Evolutionary conservation across 2,888 invertebrate species (phyloP), one percentile per base, ranked within the genome.

Genomic region (Ichneumoninae sp.): DNA sequence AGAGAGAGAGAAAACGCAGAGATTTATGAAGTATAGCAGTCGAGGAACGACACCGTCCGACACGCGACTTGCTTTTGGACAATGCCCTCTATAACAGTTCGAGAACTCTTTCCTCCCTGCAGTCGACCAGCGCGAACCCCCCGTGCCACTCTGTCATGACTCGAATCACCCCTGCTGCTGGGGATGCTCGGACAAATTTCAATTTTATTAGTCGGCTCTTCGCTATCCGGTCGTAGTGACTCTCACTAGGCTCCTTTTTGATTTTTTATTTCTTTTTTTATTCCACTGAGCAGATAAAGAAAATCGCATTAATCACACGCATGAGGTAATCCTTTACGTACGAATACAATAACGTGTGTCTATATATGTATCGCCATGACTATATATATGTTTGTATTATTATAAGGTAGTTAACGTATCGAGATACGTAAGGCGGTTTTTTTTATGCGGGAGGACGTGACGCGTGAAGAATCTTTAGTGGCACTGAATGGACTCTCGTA

Each of bases 21-120:
- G 88, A 86, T 86, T 89, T 90, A 92, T 91, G 91, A 91, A 90
- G 91, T 91, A 91, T 90, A 89, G 88, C 88, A 33, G 13, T 69
- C 69, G 79, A 82, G 47, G 47, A 71, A 82, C 62, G 30, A 90
- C 90, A 88, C 87, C 82, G 85, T 87, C 80, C 91, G 92, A 91
- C 91, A 90, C 90, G 91, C 90, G 91, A 92, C 91, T 91, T 89
- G 92, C 86, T 87, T 86, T 90, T 87, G 90, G 91, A 92, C 92
- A 91, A 92, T 91, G 89, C 90, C 66, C 79, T 57, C 71, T 74
- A 30, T 65, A 86, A 74, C 80, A 77, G 80, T 87, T 86, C 83
- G 84, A 84, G 80, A 68, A 68, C 81, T 83, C 60, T 69, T 57
- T 33, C 47, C 69, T 80, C 47, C 19, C 57, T 13, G 22, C 52